Evolutionary conservation across 2,113 vertebrate species (phyloP).

Genomic region (Danionella cerebrum): DNA sequence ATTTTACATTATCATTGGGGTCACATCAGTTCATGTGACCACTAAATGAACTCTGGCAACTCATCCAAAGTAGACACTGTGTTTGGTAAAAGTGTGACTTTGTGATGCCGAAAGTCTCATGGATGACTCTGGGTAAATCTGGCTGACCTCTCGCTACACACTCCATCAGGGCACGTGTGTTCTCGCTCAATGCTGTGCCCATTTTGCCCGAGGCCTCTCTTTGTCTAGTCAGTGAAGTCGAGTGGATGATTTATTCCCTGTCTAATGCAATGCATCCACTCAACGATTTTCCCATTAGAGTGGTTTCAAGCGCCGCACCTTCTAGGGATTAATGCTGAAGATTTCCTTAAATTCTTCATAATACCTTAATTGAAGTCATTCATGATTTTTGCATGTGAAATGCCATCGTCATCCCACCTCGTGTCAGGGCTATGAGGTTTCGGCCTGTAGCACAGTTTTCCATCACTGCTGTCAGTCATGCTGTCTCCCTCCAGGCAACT

Average conservation of each 20-base stretch:
- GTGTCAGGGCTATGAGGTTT: background rate
- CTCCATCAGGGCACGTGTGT: too few relatives aligned
- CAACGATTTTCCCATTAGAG: conserved; percentile 32
- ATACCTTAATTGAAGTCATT: conserved; percentile 19
- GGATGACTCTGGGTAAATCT: background rate
- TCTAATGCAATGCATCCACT: conserved; percentile 29
- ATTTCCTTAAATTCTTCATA: background rate
- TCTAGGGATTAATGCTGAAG: background rate
- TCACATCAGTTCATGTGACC: too few relatives aligned
- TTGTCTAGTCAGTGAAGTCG: conserved; percentile 1
- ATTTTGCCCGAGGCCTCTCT: conserved; percentile 14
- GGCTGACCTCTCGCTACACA: background rate
- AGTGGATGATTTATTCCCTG: conserved; percentile 31
- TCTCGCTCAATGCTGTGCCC: background rate
- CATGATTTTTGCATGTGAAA: background rate
- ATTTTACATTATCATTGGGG: too few relatives aligned
- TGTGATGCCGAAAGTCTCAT: too few relatives aligned
- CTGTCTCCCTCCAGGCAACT: background rate
- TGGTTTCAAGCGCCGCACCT: conserved; percentile 26
- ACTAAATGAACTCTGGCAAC: too few relatives aligned
- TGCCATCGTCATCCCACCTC: background rate
- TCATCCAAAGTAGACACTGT: too few relatives aligned
- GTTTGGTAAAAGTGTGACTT: background rate
- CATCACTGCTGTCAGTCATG: conserved; percentile 31
- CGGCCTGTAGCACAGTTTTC: background rate